Base-by-base conservation (phyloP, 2,888 invertebrate species). In the Tortrix viridana region DNA sequence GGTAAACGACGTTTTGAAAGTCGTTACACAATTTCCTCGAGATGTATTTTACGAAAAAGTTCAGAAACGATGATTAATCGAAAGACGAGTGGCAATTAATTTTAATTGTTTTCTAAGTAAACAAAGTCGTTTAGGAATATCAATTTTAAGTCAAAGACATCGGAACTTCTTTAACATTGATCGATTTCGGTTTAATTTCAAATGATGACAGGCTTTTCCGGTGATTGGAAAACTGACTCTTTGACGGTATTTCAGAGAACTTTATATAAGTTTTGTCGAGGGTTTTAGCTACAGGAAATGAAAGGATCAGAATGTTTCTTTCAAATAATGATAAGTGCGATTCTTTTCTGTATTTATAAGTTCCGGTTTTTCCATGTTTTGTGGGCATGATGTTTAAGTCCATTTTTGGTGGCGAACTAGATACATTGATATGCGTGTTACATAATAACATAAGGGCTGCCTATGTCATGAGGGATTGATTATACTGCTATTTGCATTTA, bases 161-260 rank as follows among this genome's bases (percentile, higher is more conserved):
- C 14, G 37, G 16, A 57, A 50, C 23, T 62, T 58, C 5, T n/a
- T 14, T 18, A 58, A 58, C 48, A 48, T 32, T 63, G 58, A 58
- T 53, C 58, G 57, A 63, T 63, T 53, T 58, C 18, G 26, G 9
- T 32, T 53, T 53, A 26, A 53, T 53, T 53, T 58, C 41, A 26
- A 57, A 52, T 41, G 16, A 41, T 22, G 38, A 18, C 16, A 18
- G 18, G 16, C 41, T 52, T 57, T 50, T 57, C 41, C 38, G 18
- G 0, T 16, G 38, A 52, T 57, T 38, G 16, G 12, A 47, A n/a
- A 60, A 12, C 4, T 61, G 43, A 16, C 9, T 48, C 50, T 37
- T 14, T 2, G 50, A 18, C 32, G 20, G 9, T 5, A 16, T 37
- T 61, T 18, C 41, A 18, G 23, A 47, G 26, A 47, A 16, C 3